These are phyloP conservation scores for Lagria hirta DNA, from an alignment of 2,888 invertebrate genomes.

Conservation along the genomic window DNA sequence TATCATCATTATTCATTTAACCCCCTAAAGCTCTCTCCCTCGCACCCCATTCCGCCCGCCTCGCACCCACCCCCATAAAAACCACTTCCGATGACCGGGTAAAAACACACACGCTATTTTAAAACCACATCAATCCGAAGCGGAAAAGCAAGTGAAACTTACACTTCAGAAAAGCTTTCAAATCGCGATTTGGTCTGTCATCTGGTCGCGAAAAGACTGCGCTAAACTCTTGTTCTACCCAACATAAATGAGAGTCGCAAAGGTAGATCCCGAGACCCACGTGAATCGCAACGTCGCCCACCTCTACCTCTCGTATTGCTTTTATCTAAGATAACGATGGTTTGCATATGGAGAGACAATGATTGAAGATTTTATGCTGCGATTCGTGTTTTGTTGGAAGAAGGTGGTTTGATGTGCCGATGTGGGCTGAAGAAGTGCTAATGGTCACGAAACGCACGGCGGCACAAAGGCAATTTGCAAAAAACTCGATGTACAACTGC, in stretches of 20 bases:
- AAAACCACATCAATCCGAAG: conserved; percentile 10
- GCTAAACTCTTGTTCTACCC: conserved; percentile 39
- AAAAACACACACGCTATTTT: conserved; percentile 17
- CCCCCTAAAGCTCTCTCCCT: neutral
- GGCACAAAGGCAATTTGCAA: no score
- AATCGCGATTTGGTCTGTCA: conserved; percentile 37
- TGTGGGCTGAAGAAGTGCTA: no score
- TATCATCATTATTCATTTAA: no score
- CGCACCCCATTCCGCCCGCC: conserved; percentile 3
- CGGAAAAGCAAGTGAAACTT: conserved; percentile 17
- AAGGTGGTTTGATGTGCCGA: no score
- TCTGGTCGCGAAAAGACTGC: conserved; percentile 41
- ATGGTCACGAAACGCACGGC: no score
- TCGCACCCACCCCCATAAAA: conserved; percentile 31
- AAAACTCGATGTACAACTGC: no score
- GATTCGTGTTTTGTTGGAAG: no score
- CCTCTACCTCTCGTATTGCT: conserved; percentile 49
- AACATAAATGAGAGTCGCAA: conserved; percentile 41
- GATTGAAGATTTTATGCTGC: conserved; percentile 16
- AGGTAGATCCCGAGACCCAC: conserved; percentile 49
- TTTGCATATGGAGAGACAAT: conserved; percentile 15
- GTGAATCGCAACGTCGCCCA: conserved; percentile 50
- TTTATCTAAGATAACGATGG: conserved; percentile 26
- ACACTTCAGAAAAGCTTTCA: conserved; percentile 18
- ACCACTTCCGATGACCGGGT: conserved; percentile 19